phyloP scores from a whole-genome alignment of 1,140 invertebrate species.

The Drosophila sp. region DNA sequence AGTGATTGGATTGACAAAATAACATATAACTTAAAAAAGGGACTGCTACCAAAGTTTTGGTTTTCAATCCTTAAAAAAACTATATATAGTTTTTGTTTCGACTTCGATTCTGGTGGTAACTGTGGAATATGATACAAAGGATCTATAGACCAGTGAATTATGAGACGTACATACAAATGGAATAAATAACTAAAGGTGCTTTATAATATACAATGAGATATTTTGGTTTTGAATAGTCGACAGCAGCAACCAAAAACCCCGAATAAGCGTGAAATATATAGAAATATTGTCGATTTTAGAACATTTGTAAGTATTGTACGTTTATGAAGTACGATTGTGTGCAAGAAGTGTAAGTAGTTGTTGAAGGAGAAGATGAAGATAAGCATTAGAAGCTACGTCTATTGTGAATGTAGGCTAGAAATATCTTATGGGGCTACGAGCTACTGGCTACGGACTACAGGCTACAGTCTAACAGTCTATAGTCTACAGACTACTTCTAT shows the following conservation, averaged over 20 bases:
- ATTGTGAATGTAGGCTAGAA: neutral
- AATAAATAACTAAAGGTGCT: neutral
- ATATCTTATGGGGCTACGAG: conserved; percentile 19
- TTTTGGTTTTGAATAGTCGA: neutral
- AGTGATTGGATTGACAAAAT: too few species aligned
- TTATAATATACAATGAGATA: neutral
- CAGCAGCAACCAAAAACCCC: neutral
- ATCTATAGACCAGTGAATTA: neutral
- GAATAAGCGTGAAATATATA: neutral
- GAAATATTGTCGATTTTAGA: neutral
- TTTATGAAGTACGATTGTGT: neutral
- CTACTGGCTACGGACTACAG: conserved; percentile 59
- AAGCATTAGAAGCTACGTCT: neutral
- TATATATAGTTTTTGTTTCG: too few species aligned
- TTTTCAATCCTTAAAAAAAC: too few species aligned
- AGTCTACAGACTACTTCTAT: conserved; percentile 58
- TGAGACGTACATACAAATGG: neutral
- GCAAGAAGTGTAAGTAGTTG: neutral
- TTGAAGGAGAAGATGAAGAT: too few species aligned
- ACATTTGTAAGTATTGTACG: neutral
- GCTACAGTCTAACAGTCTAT: too few species aligned
- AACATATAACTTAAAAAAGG: too few species aligned
- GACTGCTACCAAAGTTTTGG: too few species aligned
- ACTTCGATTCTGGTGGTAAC: too few species aligned
- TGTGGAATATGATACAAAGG: neutral